Base-by-base conservation (phyloP, 2,888 invertebrate genomes). In the Troides helena region DNA sequence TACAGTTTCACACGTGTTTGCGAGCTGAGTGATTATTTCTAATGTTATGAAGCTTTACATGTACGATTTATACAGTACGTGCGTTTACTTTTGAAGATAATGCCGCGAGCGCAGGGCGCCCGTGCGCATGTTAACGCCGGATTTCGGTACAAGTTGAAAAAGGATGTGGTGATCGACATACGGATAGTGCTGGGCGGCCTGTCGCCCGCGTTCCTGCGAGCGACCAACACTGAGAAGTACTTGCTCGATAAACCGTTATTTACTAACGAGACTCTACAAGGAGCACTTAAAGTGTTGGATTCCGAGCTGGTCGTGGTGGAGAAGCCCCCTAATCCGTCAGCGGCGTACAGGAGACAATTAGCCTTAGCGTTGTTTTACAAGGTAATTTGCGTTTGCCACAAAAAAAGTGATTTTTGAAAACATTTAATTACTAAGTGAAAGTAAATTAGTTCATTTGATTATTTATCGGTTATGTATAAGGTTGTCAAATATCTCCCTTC, bases 91-190 rank as follows among this genome's bases (percentile, higher is more conserved):
- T 56, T 6, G 18, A 17, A 96, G 95, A 94, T 96, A 62, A 95
- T 95, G 93, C 94, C 95, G 0, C 88, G 95, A 72, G 94, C 94
- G 2, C 95, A 95, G 87, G 96, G 95, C 78, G 94, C 95, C 0
- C 95, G 95, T 76, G 96, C 96, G 0, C 93, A 95, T 72, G 95
- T 97, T 0, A 95, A 96, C 78, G 95, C 95, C 21, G 96, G 95
- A 18, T 96, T 96, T 78, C 81, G 95, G 0, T 92, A 95, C 62
- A 75, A 80, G 73, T 69, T 83, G 10, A 69, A 73, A 57, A 65
- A 66, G 25, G 77, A 78, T 12, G 69, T 73, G 10, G 75, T 87
- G 64, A 71, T 85, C 69, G 78, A 80, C 50, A 93, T 94, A 0
- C 84, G 85, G 56, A 90, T 95, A 25, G 92, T 94, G 1, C 94